Evolutionary conservation across 2,113 vertebrate genomes (phyloP), one percentile per base, ranked within the genome.

Genomic region (Bombycilla garrulus): DNA sequence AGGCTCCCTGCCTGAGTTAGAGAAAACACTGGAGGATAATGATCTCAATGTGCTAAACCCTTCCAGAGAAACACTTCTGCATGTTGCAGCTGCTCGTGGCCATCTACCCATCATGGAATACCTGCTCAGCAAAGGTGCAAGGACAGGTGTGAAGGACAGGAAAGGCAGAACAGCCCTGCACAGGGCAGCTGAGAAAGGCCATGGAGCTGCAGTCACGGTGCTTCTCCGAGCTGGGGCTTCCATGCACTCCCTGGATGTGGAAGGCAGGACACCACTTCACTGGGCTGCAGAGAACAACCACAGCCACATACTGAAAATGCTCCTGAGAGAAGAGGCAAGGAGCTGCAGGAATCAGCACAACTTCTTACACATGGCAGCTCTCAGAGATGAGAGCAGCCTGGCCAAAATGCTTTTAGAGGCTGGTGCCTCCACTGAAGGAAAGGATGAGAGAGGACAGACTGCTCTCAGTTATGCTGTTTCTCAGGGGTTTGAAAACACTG

Each of bases 101-200:
- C 97, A 98, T 14, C 81, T 94, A n/a, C 73, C 84, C 6, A 84
- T 97, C 50, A 15, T 95, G 44, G 92, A 98, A n/a, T 96, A 98
- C 82, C 93, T 98, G 80, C 96, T 98, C 38, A 91, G 50, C 53
- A 97, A 95, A 91, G 98, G 98, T 56, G 97, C 97, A 62, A 96
- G 97, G 87, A 20, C 90, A 65, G 97, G 98, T 26, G 69, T 92
- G 33, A 98, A 89, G 81, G 98, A 98, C 69, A 56, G 70, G 11
- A 86, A 97, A 22, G 97, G 97, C 44, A 97, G 93, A 78, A 98
- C 97, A 57, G 94, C 98, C 36, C 96, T 98, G 71, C 98, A 99
- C 91, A 96, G 92, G 40, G 98, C 98, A 54, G 97, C 98, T 65
- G 97, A 95, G 86, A 97, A 92, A 51, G 98, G 98, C 38, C 97